These are phyloP conservation scores for Venustaconcha ellipsiformis DNA, from an alignment of 1,140 invertebrate species.

Conservation along the genomic window DNA sequence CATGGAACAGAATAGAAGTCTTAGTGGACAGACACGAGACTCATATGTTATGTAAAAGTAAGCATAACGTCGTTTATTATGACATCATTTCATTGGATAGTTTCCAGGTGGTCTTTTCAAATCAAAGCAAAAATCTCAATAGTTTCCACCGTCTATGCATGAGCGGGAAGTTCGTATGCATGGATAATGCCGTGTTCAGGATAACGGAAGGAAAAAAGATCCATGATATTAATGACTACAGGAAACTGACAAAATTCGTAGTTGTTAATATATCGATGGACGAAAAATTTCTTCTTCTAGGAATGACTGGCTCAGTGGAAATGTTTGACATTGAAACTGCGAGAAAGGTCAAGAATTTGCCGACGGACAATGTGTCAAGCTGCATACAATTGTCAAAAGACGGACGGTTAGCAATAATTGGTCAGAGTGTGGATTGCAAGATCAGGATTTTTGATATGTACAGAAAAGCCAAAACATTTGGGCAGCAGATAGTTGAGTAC, in stretches of 20 bases:
- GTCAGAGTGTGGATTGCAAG: slow-evolving; percentile 10
- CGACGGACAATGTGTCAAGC: slow-evolving; percentile 5
- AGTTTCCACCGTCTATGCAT: slow-evolving; percentile 2
- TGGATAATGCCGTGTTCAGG: slow-evolving; percentile 24
- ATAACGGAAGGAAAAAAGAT: slow-evolving; percentile 20
- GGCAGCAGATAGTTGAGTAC: slow-evolving; percentile 15
- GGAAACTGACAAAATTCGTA: slow-evolving; percentile 15
- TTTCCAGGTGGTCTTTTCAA: slow-evolving; percentile 7
- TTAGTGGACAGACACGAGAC: slow-evolving; percentile 10
- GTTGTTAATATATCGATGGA: slow-evolving; percentile 5
- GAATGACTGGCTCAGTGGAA: slow-evolving; percentile 9
- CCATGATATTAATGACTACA: slow-evolving; percentile 21
- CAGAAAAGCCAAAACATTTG: slow-evolving; percentile 17
- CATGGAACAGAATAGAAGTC: slow-evolving; percentile 10
- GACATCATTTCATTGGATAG: slow-evolving; percentile 19
- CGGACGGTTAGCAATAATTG: slow-evolving; percentile 20
- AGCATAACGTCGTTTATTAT: not conserved
- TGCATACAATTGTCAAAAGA: slow-evolving; percentile 15
- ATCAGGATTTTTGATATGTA: slow-evolving; percentile 28
- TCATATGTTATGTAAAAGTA: slow-evolving; percentile 21
- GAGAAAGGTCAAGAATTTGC: slow-evolving; percentile 20
- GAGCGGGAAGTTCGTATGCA: slow-evolving; percentile 16
- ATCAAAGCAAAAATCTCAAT: slow-evolving; percentile 4
- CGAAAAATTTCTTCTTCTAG: slow-evolving; percentile 30
- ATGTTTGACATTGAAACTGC: slow-evolving; percentile 13